Conservation (phyloP, 2,888 invertebrate species). For the Acronicta psi region DNA sequence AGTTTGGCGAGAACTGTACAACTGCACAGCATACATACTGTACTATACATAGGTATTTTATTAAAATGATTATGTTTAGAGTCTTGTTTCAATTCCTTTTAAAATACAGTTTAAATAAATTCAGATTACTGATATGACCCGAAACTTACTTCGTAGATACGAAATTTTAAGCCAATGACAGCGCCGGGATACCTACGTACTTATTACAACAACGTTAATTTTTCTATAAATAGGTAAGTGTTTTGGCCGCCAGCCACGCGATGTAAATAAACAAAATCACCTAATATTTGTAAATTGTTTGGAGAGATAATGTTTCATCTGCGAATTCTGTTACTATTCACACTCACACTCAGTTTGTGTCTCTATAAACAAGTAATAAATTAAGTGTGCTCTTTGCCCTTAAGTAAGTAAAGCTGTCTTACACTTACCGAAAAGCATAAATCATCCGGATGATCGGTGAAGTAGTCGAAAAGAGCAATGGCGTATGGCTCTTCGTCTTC, state of each 20-base stretch:
- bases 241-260: conserved; percentile 72
- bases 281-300: conserved; percentile 47
- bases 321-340: conserved; percentile 4
- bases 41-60: too few relatives aligned
- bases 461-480: conserved; percentile 94
- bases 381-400: not conserved
- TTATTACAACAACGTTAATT: conserved; percentile 59
- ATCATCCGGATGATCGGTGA: conserved; percentile 93
- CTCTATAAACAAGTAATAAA: conserved; percentile 8
- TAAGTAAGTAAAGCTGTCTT: not conserved
- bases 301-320: conserved; percentile 9
- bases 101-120: too few relatives aligned
- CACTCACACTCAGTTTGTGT: too few relatives aligned
- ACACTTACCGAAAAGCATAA: conserved; percentile 92
- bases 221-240: conserved; percentile 66
- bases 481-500: conserved; percentile 90
- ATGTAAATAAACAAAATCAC: conserved; percentile 60
- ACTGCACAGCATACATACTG: too few relatives aligned
- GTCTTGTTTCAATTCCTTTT: too few relatives aligned
- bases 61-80: too few relatives aligned
- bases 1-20: too few relatives aligned
- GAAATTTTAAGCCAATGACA: conserved; percentile 44
- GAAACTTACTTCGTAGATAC: conserved; percentile 55
- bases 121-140: too few relatives aligned
- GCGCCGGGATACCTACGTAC: conserved; percentile 37